Evolutionary conservation across 2,113 vertebrate species (phyloP), one percentile per base, ranked within the genome.

Genomic region (Lanius ludovicianus): DNA sequence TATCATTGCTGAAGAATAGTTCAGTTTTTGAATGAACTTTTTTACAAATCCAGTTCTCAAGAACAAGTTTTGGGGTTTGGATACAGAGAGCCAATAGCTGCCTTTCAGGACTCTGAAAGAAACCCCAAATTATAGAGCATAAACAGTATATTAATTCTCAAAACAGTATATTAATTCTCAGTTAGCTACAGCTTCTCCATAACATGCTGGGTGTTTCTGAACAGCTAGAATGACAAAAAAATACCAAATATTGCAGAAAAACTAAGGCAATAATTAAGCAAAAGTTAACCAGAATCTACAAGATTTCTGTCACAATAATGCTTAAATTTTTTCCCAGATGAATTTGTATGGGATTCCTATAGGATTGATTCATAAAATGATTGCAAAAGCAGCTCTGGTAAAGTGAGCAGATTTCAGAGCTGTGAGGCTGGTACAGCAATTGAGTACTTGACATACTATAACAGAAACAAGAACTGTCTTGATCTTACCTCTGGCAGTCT

Each of bases 401-500:
- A 69, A 67, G 8, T 14, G 27, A 30, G 63, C 6, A 3, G 39
- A 65, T 84, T 84, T 68, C 68, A 86, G 75, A 84, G 33, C 49
- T 71, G 59, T 63, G 41, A 79, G n/a, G 46, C 39, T 83, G 31
- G 23, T 28, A 53, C 10, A 24, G 15, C 20, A 64, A n/a, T 6
- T 33, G 28, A 53, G n/a, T 15, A 68, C 25, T 13, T 82, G n/a
- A 60, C 31, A 46, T 8, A 15, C 2, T 9, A 9, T 5, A 56
- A 35, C 1, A 78, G 55, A 56, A 90, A 69, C 12, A 47, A 78
- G 22, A 87, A 88, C 13, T 55, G 44, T 19, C n/a, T 80, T 39
- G 14, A 56, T 84, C 98, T 97, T 92, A 99, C 99, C 98, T 99
- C 99, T 7, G 99, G 99, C 31, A 99, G 98, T 21, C 97, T 98